Evolutionary conservation across 2,888 invertebrate genomes (phyloP).

Genomic region (Lithophane ornitopus): DNA sequence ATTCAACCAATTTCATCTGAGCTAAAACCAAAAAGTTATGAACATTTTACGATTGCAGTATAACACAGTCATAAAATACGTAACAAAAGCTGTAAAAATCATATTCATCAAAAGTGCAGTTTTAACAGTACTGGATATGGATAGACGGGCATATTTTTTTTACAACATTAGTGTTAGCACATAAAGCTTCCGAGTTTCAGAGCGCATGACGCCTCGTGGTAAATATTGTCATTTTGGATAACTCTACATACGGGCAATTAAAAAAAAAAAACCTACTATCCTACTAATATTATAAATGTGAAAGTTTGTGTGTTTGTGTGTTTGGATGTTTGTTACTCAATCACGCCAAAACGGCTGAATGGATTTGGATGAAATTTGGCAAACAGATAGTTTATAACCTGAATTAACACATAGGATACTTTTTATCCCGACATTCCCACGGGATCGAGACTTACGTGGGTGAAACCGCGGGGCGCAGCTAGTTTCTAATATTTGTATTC

Average conservation of each 20-base stretch:
- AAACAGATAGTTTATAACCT: no score
- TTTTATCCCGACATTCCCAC: no score
- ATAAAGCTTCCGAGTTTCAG: slow-evolving; percentile 47
- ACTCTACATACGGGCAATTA: slow-evolving; percentile 59
- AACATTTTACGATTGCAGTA: background rate
- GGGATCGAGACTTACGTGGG: no score
- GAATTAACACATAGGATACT: no score
- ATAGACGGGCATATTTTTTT: slow-evolving; percentile 34
- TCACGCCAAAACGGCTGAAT: no score
- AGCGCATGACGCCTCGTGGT: slow-evolving; percentile 74
- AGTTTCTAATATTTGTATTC: slow-evolving; percentile 33
- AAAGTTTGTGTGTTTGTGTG: no score
- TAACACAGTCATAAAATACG: slow-evolving; percentile 16
- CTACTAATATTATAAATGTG: no score
- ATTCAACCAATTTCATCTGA: background rate
- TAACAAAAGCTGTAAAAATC: slow-evolving; percentile 32
- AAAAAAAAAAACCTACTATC: no score
- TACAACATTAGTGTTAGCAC: slow-evolving; percentile 24
- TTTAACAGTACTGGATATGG: slow-evolving; percentile 18
- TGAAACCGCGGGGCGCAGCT: no score
- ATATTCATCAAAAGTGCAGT: slow-evolving; percentile 41
- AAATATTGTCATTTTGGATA: slow-evolving; percentile 75
- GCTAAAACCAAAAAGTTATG: background rate
- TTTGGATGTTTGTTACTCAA: no score
- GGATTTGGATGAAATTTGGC: no score